phyloP scores from a whole-genome alignment of 2,797 vertebrate genomes.

The Hyperoplus lanceolatus region DNA sequence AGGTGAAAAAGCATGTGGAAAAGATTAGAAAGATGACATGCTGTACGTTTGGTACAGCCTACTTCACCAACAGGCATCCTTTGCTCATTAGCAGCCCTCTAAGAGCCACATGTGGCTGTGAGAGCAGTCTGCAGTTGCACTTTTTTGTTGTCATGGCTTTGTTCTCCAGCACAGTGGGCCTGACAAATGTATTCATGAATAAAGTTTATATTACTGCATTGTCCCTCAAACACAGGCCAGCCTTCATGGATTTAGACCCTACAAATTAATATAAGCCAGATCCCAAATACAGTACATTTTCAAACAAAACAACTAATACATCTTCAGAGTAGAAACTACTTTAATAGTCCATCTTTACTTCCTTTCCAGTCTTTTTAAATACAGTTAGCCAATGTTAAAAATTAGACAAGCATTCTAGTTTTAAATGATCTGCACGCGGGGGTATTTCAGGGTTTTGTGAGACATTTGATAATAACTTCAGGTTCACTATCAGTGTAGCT shows the following conservation, averaged over 20 bases:
- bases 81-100: not conserved
- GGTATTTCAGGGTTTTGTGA: not conserved
- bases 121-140: not conserved
- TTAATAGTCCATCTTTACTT: not conserved
- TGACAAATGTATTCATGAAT: not conserved
- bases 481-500: no score
- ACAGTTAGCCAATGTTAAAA: not conserved
- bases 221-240: no score
- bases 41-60: conserved; percentile 10
- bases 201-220: not conserved
- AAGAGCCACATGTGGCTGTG: not conserved
- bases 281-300: not conserved
- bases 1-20: conserved; percentile 1
- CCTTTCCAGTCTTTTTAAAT: not conserved
- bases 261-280: not conserved
- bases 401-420: not conserved
- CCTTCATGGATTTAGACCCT: not conserved
- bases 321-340: not conserved
- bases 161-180: not conserved
- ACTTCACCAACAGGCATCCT: not conserved
- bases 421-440: no score
- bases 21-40: conserved; percentile 12
- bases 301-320: not conserved
- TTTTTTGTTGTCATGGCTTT: not conserved
- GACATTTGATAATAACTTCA: not conserved